These are phyloP conservation scores for Coilia nasus DNA, from an alignment of 2,797 vertebrate species.

Conservation along the genomic window DNA sequence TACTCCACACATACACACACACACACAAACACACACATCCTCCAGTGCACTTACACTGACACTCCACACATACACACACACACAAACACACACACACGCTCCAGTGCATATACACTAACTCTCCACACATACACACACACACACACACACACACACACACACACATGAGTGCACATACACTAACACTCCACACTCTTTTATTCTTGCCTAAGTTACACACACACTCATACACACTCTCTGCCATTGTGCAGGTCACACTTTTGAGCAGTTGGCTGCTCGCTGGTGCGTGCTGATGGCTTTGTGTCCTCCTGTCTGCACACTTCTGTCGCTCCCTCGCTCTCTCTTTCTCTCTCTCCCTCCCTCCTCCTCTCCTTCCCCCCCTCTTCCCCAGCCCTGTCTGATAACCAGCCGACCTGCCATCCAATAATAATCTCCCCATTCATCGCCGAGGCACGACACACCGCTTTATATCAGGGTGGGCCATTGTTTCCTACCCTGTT, in stretches of 20 bases:
- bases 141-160: background rate
- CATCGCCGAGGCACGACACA: slow-evolving; percentile 66
- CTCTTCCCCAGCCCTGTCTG: slow-evolving; percentile 53
- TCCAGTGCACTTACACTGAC: no score
- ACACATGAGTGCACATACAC: background rate
- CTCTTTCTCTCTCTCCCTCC: background rate
- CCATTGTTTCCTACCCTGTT: slow-evolving; percentile 74
- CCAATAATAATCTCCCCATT: slow-evolving; percentile 70
- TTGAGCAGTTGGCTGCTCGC: slow-evolving; percentile 75
- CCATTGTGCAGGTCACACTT: slow-evolving; percentile 75
- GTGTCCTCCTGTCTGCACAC: slow-evolving; percentile 69
- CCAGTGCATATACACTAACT: background rate
- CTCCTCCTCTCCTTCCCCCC: slow-evolving; percentile 38
- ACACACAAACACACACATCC: no score
- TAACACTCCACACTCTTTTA: background rate
- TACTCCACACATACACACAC: no score
- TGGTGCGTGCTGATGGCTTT: slow-evolving; percentile 67
- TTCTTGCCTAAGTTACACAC: slow-evolving; percentile 18
- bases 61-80: background rate
- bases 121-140: background rate
- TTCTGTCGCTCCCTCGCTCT: slow-evolving; percentile 58
- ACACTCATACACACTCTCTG: slow-evolving; percentile 49
- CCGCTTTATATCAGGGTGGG: slow-evolving; percentile 65
- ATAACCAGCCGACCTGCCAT: slow-evolving; percentile 62
- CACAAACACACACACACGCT: no score